Evolutionary conservation across 2,113 vertebrate genomes (phyloP).

Genomic region (Notothenia rossii): DNA sequence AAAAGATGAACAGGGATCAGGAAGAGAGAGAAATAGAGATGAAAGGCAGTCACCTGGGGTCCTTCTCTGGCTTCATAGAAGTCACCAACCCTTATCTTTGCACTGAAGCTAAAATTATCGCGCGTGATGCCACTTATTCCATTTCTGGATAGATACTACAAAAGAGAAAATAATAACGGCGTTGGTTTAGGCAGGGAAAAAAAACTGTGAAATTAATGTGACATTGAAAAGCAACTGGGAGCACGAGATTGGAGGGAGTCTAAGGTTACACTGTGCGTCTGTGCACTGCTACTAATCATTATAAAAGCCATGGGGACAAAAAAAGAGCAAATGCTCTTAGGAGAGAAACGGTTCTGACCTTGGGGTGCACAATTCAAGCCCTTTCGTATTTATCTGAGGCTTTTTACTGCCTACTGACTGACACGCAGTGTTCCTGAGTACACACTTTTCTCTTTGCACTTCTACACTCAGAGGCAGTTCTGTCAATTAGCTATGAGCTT

Average conservation of each 20-base stretch:
- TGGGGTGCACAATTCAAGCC: constrained; percentile 80
- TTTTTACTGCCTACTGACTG: constrained; percentile 72
- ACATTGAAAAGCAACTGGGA: constrained; percentile 81
- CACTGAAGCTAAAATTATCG: constrained; percentile 99
- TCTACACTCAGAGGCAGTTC: constrained; percentile 49
- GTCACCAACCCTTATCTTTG: constrained; percentile 99
- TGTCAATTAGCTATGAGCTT: constrained; percentile 39
- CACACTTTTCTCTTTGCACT: constrained; percentile 37
- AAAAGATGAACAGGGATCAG: constrained; percentile 81
- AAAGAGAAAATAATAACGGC: constrained; percentile 90
- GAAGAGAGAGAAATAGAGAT: constrained; percentile 77
- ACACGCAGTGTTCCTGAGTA: constrained; percentile 45
- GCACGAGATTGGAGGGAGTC: constrained; percentile 69
- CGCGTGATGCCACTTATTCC: constrained; percentile 99
- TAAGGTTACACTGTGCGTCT: constrained; percentile 66
- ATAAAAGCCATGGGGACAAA: constrained; percentile 70
- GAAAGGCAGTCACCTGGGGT: constrained; percentile 95
- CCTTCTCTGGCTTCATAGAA: constrained; percentile 99
- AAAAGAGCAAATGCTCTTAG: constrained; percentile 75
- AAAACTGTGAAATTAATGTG: constrained; percentile 66
- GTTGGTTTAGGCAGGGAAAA: constrained; percentile 81
- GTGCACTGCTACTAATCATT: constrained; percentile 74
- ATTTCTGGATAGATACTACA: constrained; percentile 99
- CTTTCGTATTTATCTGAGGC: constrained; percentile 74
- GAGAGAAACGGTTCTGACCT: constrained; percentile 77